These are phyloP conservation scores for Anser cygnoides DNA, from an alignment of 2,113 vertebrate genomes.

Conservation along the genomic window DNA sequence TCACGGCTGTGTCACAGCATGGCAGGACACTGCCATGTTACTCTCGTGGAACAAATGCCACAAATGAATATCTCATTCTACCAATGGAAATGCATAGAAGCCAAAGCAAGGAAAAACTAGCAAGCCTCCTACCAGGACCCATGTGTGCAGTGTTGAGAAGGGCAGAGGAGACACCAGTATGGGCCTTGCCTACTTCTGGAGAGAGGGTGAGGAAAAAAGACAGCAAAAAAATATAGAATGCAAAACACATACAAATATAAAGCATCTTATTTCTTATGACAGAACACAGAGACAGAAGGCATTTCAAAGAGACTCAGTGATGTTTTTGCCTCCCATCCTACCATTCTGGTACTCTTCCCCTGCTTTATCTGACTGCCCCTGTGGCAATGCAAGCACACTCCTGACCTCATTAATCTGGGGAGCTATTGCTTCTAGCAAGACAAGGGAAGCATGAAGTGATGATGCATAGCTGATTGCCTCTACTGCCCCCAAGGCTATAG, in stretches of 20 bases:
- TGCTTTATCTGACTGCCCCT: background rate
- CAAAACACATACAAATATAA: background rate
- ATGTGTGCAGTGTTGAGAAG: accelerated
- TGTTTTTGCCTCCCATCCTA: background rate
- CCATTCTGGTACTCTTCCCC: background rate
- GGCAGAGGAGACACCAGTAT: accelerated
- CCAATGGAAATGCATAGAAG: background rate
- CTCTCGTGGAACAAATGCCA: background rate
- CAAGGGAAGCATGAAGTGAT: background rate
- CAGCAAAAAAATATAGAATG: background rate
- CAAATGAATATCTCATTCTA: background rate
- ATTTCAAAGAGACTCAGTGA: accelerated
- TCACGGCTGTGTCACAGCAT: background rate
- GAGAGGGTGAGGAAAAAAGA: background rate
- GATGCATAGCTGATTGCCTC: background rate
- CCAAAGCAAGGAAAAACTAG: background rate
- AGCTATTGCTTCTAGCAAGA: background rate
- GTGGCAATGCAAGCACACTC: accelerated
- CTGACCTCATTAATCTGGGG: background rate
- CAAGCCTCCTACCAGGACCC: background rate
- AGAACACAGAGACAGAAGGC: background rate
- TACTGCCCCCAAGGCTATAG: background rate
- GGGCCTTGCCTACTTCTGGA: background rate
- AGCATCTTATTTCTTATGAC: background rate
- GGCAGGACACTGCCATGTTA: background rate